Evolutionary conservation across 2,797 vertebrate genomes (phyloP).

Genomic region (Peromyscus eremicus): DNA sequence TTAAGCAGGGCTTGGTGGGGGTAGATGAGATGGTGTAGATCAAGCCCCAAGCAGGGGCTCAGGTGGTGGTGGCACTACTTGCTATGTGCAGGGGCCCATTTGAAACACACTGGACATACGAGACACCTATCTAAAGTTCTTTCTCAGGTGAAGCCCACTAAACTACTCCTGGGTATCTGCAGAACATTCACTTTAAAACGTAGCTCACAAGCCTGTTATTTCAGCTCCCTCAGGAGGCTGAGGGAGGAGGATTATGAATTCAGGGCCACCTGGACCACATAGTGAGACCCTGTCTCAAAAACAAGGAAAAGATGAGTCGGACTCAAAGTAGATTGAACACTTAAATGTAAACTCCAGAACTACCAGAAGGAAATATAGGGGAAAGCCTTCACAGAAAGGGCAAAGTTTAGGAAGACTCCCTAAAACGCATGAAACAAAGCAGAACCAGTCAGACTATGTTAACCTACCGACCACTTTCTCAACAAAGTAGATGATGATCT

Average conservation of each 20-base stretch:
- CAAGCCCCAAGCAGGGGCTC: neutral
- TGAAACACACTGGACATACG: neutral
- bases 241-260: neutral
- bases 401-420: neutral
- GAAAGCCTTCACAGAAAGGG: neutral
- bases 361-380: neutral
- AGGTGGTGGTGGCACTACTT: neutral
- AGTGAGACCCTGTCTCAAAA: neutral
- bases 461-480: neutral
- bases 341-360: neutral
- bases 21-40: neutral
- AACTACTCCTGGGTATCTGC: neutral
- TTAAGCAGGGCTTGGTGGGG: neutral
- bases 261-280: neutral
- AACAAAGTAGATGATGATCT: neutral
- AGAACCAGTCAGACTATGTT: neutral
- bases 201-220: neutral
- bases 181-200: constrained; percentile 46
- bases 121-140: neutral
- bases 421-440: neutral
- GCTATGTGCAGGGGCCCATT: neutral
- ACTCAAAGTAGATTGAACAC: neutral
- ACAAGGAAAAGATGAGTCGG: neutral
- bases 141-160: neutral
- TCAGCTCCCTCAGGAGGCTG: neutral